Evolutionary conservation across 2,113 vertebrate genomes (phyloP).

Genomic region (Proteles cristata): DNA sequence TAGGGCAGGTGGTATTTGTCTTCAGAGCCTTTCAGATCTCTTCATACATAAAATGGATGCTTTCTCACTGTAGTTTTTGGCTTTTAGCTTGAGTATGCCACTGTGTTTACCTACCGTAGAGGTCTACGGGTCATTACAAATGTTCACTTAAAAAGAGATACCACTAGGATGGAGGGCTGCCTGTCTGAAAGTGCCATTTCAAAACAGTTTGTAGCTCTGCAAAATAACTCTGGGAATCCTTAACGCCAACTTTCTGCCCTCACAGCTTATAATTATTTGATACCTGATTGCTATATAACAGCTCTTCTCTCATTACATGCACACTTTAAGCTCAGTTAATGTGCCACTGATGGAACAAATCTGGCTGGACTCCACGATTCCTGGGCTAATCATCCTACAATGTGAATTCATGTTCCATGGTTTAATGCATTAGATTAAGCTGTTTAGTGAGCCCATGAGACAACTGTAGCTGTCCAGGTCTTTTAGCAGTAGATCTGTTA

Average conservation of each 20-base stretch:
- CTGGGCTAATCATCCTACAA: neutral
- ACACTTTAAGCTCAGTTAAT: neutral
- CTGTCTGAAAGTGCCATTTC: neutral
- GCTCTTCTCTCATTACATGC: neutral
- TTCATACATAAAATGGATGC: neutral
- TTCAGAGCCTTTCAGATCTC: neutral
- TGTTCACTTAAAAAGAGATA: slow-evolving; percentile 1
- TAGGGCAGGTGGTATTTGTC: neutral
- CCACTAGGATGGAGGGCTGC: neutral
- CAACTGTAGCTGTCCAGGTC: neutral
- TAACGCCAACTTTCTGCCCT: neutral
- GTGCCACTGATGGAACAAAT: neutral
- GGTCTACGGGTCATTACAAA: neutral
- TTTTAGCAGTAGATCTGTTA: neutral
- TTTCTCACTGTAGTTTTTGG: neutral
- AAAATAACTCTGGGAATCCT: neutral
- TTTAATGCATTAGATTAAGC: neutral
- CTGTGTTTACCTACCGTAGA: neutral
- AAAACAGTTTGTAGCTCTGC: neutral
- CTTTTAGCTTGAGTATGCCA: neutral
- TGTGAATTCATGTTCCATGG: neutral
- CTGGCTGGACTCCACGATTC: neutral
- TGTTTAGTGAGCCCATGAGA: neutral
- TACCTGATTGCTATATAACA: neutral
- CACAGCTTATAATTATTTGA: neutral